Evolutionary conservation across 2,797 vertebrate genomes (phyloP), one percentile per base, ranked within the genome.

Genomic region (Thamnophis elegans): DNA sequence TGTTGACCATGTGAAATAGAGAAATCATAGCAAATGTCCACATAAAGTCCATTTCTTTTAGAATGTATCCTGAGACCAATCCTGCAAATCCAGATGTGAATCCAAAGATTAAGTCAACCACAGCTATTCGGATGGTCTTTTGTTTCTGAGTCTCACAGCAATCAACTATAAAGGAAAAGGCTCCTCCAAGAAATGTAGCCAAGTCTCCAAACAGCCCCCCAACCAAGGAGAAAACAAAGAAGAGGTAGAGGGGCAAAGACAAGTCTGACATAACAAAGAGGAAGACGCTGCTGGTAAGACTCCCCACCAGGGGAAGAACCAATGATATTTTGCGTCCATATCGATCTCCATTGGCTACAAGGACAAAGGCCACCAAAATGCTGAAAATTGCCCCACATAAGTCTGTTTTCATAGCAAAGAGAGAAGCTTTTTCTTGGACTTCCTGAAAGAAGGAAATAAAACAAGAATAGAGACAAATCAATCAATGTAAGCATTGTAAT

Each of bases 161-260:
- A 85, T 99, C 99, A 0, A 98, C 98, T 89, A 99, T 95, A 82
- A 99, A 99, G 88, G 99, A 98, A 90, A 99, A 99, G 93, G 98
- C 98, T 89, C 98, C 99, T 0, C 99, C 99, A 2, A 99, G 95
- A 88, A 99, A 98, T 2, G 99, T 98, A 20, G 98, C 98, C 1
- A 98, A 59, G 16, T 99, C 98, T 0, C 99, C 99, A 55, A 98
- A 99, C 65, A 99, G 94, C 8, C 99, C 98, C 68, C 97, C 97
- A 89, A 98, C 4, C 53, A 99, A 96, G 2, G 98, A 94, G 5
- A 98, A 96, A 11, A 94, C 97, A 1, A 99, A 98, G 5, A 99
- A 96, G 92, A 99, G 28, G 95, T 98, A 98, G 85, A 99, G 87
- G 88, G 98, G 98, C 73, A 99, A 97, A 93, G 98, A 96, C 65